These are phyloP conservation scores for Chrysomallon squamiferum DNA, from an alignment of 1,140 invertebrate species.

Conservation along the genomic window DNA sequence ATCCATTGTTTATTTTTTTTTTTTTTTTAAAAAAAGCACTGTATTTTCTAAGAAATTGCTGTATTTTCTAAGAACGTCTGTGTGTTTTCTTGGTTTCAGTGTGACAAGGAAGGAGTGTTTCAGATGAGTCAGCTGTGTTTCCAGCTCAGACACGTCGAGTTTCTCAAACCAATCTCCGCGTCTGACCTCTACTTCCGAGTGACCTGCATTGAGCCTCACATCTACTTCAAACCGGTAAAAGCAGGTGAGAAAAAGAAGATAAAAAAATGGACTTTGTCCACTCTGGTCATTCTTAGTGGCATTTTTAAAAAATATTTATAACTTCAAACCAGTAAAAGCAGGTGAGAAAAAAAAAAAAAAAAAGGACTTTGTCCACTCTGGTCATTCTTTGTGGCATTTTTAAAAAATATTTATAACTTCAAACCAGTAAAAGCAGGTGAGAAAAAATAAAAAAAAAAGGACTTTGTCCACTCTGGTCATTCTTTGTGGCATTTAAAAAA, in stretches of 20 bases:
- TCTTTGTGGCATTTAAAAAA: background rate
- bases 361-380: background rate
- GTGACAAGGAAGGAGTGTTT: constrained; percentile 59
- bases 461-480: background rate
- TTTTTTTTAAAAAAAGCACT: too few species aligned
- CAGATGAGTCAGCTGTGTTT: constrained; percentile 60
- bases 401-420: background rate
- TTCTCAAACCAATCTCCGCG: constrained; percentile 68
- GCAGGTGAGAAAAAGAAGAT: constrained; percentile 7
- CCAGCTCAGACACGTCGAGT: constrained; percentile 68
- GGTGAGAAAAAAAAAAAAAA: constrained; percentile 5
- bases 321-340: constrained; percentile 16
- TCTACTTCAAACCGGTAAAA: constrained; percentile 17
- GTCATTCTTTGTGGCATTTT: background rate
- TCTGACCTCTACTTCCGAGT: constrained; percentile 68
- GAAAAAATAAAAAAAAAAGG: too few species aligned
- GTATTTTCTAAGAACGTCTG: too few species aligned
- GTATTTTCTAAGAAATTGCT: too few species aligned
- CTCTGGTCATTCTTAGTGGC: background rate
- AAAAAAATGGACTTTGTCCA: background rate
- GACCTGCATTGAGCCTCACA: constrained; percentile 66
- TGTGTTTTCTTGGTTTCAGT: constrained; percentile 44
- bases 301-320: background rate
- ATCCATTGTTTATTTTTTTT: too few species aligned
- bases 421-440: constrained; percentile 21